Evolutionary conservation across 2,113 vertebrate species (phyloP), one percentile per base, ranked within the genome.

Genomic region (Semnornis frantzii): DNA sequence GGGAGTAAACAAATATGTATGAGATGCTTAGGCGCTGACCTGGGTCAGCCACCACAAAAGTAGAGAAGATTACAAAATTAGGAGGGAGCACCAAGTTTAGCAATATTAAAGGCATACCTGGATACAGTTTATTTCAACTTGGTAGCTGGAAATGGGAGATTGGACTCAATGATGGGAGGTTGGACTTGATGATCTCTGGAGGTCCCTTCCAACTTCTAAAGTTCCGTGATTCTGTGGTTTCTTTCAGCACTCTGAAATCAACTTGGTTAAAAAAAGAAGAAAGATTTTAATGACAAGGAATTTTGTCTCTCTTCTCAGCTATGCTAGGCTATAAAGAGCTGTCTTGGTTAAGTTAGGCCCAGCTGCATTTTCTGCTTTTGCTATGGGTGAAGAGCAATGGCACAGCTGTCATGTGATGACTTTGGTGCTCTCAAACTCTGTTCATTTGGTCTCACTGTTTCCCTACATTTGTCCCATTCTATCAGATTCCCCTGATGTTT

Each of bases 401-500:
- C 52, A 65, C 15, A 65, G 17, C 18, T 66, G 63, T 52, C 8
- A 23, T 57, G 30, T 62, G 18, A 13, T 77, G 25, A 33, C 42
- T 57, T 72, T 15, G 46, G 15, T 50, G 44, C 8, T 52, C 28
- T 60, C 46, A 54, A 12, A 24, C 55, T 66, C 33, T 50, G 30
- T 42, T 62, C 0, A 0, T 46, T 52, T 28, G 15, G 28, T 72
- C 28, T 72, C 37, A 12, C 34, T 76, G 59, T 11, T 9, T 46
- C 28, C 58, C 14, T 6, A 2, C 31, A 28, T 72, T 85, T 1
- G 1, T 62, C 27, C 46, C 37, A 18, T 80, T 46, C 60, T 73
- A 3, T 71, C 46, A 28, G 52, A 27, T 66, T 59, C 34, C 6
- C 33, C 5, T 50, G 15, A 2, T 73, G 44, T 25, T 73, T 62